phyloP scores from a whole-genome alignment of 2,888 invertebrate genomes.

The Harmothoe impar region DNA sequence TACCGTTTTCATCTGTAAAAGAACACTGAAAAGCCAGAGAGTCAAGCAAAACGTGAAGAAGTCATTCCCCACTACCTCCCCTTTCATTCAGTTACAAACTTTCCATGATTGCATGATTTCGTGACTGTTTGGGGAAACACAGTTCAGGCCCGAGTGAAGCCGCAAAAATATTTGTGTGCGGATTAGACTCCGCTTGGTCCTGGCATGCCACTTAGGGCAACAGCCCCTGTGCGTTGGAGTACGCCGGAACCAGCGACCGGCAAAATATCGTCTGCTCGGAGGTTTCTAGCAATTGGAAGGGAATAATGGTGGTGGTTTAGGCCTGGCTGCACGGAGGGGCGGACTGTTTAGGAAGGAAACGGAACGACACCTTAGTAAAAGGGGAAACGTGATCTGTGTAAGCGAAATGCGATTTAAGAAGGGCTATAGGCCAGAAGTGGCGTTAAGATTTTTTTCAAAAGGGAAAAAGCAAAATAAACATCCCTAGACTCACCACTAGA shows the following conservation, averaged over 20 bases:
- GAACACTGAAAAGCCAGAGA: no score
- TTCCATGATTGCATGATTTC: neutral
- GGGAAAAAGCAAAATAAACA: no score
- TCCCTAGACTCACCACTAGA: no score
- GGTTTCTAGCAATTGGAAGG: neutral
- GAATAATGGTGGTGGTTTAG: neutral
- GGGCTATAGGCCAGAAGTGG: neutral
- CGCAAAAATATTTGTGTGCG: conserved; percentile 26
- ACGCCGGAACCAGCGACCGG: neutral
- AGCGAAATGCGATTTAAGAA: neutral
- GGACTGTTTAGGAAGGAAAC: neutral
- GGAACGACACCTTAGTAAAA: conserved; percentile 17
- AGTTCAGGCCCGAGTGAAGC: neutral
- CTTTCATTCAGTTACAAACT: no score
- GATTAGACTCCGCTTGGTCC: neutral
- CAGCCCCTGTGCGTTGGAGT: neutral
- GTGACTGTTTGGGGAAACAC: neutral
- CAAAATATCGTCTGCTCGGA: neutral
- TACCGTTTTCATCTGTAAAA: no score
- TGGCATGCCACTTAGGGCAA: neutral
- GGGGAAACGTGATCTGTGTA: neutral
- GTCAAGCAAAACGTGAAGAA: no score
- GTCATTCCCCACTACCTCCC: no score
- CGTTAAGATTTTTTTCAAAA: neutral
- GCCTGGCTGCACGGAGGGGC: neutral